Evolutionary conservation across 1,140 invertebrate species (phyloP).

Genomic region (Drosophila auraria): DNA sequence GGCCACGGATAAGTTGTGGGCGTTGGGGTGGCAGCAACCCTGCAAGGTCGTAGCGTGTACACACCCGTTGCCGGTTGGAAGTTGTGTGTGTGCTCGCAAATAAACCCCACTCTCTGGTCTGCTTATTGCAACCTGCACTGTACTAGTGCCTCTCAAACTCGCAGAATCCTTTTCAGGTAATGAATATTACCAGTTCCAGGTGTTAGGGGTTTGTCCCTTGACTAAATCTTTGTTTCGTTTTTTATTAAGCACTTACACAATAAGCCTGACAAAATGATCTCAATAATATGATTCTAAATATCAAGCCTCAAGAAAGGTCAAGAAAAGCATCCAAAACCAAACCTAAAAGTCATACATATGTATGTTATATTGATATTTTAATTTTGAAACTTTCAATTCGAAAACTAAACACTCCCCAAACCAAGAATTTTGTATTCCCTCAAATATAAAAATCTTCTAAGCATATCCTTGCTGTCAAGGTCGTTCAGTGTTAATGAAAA

Average conservation of each 20-base stretch:
- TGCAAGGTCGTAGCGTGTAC: slow-evolving; percentile 48
- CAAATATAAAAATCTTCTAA: neutral
- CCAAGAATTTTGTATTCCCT: too few relatives aligned
- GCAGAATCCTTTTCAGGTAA: neutral
- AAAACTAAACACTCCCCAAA: too few relatives aligned
- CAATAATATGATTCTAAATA: neutral
- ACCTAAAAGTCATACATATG: too few relatives aligned
- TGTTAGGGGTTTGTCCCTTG: neutral
- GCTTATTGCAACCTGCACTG: slow-evolving; percentile 11
- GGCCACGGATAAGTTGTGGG: slow-evolving; percentile 19
- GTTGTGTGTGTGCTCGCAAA: slow-evolving; percentile 20
- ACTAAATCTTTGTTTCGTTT: too few relatives aligned
- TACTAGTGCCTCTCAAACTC: slow-evolving; percentile 1
- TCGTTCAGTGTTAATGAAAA: neutral
- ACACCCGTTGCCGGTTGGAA: slow-evolving; percentile 17
- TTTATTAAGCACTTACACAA: too few relatives aligned
- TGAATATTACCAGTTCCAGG: neutral
- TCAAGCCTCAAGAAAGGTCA: too few relatives aligned
- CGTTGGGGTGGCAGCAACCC: slow-evolving; percentile 24
- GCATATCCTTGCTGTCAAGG: neutral
- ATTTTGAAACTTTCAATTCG: too few relatives aligned
- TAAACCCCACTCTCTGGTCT: neutral
- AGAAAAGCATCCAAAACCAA: too few relatives aligned
- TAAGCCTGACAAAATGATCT: neutral
- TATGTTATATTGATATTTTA: too few relatives aligned